Evolutionary conservation across 1,140 invertebrate species (phyloP).

Genomic region (Rhagoletis pomonella): DNA sequence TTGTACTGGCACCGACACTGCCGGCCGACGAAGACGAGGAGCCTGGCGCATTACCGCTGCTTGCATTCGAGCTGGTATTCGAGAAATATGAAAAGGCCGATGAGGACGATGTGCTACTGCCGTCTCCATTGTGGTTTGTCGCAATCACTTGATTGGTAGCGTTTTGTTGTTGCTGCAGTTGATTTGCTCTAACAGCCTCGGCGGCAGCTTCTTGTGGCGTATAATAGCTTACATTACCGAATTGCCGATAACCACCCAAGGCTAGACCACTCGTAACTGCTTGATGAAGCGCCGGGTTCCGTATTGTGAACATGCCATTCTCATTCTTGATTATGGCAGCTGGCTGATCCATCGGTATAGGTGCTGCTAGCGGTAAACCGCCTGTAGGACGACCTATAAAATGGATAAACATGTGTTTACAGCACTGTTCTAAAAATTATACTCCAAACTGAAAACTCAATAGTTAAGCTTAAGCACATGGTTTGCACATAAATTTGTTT

Average conservation of each 20-base stretch:
- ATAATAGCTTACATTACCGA: slow-evolving; percentile 69
- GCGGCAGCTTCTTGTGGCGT: slow-evolving; percentile 69
- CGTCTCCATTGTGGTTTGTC: slow-evolving; percentile 51
- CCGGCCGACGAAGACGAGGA: not conserved
- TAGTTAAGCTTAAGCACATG: too few species aligned
- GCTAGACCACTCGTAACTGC: slow-evolving; percentile 70
- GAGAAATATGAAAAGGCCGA: slow-evolving; percentile 71
- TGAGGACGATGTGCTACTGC: slow-evolving; percentile 51
- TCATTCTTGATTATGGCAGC: slow-evolving; percentile 83
- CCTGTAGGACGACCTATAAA: slow-evolving; percentile 41
- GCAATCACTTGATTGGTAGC: slow-evolving; percentile 52
- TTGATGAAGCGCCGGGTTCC: slow-evolving; percentile 78
- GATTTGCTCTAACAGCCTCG: slow-evolving; percentile 67
- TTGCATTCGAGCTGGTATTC: slow-evolving; percentile 59
- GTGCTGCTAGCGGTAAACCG: slow-evolving; percentile 55
- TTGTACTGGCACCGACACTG: slow-evolving; percentile 16
- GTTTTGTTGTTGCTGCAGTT: slow-evolving; percentile 63
- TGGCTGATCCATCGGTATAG: slow-evolving; percentile 71
- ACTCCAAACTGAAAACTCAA: too few species aligned
- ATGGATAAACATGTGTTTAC: too few species aligned
- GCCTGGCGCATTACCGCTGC: not conserved
- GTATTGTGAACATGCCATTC: slow-evolving; percentile 87
- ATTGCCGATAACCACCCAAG: slow-evolving; percentile 69
- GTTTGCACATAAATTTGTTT: too few species aligned
- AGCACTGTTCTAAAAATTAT: too few species aligned